Evolutionary conservation across 2,113 vertebrate genomes (phyloP).

Genomic region (Cyprinodon brontotheroides): DNA sequence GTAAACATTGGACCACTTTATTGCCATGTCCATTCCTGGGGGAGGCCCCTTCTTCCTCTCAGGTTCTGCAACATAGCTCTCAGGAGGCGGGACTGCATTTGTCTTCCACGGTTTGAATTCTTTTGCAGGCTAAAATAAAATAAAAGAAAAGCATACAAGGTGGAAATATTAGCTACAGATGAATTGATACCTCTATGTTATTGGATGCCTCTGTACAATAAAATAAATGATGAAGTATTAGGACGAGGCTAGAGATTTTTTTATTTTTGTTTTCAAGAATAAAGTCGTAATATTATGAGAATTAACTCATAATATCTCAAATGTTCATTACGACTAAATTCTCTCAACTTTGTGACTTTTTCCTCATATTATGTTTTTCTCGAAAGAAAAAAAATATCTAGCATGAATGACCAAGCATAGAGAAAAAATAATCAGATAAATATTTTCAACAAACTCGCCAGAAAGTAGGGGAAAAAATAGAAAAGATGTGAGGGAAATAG

Average conservation of each 20-base stretch:
- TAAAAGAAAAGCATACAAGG: not conserved
- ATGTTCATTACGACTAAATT: too few species aligned
- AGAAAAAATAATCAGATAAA: too few species aligned
- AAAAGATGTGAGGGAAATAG: not conserved
- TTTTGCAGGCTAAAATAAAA: slow-evolving; percentile 81
- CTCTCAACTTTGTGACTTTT: too few species aligned
- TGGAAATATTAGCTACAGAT: not conserved
- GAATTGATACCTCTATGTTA: not conserved
- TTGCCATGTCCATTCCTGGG: slow-evolving; percentile 93
- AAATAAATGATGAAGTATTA: not conserved
- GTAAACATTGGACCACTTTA: slow-evolving; percentile 97
- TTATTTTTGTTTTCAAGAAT: too few species aligned
- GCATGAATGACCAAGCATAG: too few species aligned
- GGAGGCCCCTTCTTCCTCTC: slow-evolving; percentile 88
- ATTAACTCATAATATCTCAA: too few species aligned
- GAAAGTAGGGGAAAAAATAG: too few species aligned
- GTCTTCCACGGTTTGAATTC: slow-evolving; percentile 92
- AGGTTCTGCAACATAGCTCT: slow-evolving; percentile 80
- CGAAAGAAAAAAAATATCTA: too few species aligned
- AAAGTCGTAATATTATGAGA: too few species aligned
- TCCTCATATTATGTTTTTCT: too few species aligned
- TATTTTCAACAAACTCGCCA: too few species aligned
- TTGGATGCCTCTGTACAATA: not conserved
- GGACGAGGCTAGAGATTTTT: too few species aligned
- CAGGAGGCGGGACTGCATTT: slow-evolving; percentile 89